Conservation (phyloP, 2,797 vertebrate species). For the Hirundo rustica region DNA sequence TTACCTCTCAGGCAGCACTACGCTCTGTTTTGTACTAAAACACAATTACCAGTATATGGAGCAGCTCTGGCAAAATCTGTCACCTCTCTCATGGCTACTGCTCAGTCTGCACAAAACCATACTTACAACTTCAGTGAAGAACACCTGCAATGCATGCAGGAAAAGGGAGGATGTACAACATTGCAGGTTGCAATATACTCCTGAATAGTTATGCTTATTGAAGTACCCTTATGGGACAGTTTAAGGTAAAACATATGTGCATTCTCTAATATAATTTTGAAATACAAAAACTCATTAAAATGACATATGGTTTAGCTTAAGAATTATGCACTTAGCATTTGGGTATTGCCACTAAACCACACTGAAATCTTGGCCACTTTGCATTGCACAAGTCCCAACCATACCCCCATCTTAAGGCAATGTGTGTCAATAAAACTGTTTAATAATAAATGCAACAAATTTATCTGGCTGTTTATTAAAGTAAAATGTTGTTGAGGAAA, state of each 20-base stretch:
- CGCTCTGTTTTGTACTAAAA: not conserved
- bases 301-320: not conserved
- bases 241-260: not conserved
- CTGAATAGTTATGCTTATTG: not conserved
- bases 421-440: not conserved
- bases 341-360: not conserved
- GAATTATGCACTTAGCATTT: not conserved
- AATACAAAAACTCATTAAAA: not conserved
- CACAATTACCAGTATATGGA: not conserved
- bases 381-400: not conserved
- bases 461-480: not conserved
- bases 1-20: not conserved
- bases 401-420: not conserved
- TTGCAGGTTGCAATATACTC: not conserved
- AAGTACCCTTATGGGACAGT: not conserved
- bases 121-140: not conserved
- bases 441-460: not conserved
- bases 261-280: not conserved
- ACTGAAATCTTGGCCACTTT: not conserved
- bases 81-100: fast-evolving
- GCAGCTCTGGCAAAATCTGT: not conserved
- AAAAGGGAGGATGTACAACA: fast-evolving
- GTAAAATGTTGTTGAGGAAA: not conserved
- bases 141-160: not conserved
- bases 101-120: not conserved